Conservation (phyloP, 2,888 invertebrate genomes). For the Drosophila monieri region DNA sequence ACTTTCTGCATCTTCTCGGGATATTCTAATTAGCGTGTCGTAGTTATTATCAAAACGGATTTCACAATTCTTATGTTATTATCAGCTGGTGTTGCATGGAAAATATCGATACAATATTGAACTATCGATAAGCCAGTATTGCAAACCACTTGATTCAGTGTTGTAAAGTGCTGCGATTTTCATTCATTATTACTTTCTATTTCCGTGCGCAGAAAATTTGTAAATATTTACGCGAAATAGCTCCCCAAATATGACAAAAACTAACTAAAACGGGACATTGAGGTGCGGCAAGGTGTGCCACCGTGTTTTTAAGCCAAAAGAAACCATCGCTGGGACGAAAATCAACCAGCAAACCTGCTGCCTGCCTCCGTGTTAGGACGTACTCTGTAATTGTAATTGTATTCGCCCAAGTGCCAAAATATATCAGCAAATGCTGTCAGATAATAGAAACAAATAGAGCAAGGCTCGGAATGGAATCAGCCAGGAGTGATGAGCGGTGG, state of each 20-base stretch:
- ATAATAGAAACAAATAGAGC: conserved; percentile 15
- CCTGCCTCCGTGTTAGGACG: conserved; percentile 17
- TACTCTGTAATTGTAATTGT: conserved; percentile 26
- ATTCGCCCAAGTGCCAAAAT: conserved; percentile 68
- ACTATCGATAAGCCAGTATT: not conserved
- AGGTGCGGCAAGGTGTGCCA: conserved; percentile 5
- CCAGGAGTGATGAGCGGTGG: conserved; percentile 19
- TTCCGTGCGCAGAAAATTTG: conserved; percentile 56
- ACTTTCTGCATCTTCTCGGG: conserved; percentile 56
- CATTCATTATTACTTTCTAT: conserved; percentile 65
- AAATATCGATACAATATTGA: not conserved
- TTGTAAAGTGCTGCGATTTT: not conserved
- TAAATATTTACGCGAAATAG: conserved; percentile 65
- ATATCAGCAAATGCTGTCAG: conserved; percentile 25
- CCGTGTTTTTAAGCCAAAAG: conserved; percentile 19
- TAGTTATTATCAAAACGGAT: conserved; percentile 34
- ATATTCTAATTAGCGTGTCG: conserved; percentile 19
- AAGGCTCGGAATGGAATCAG: not conserved
- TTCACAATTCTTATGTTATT: conserved; percentile 38
- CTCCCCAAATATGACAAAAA: conserved; percentile 38
- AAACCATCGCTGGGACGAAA: conserved; percentile 22
- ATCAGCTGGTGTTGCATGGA: conserved; percentile 10
- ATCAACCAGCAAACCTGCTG: conserved; percentile 34
- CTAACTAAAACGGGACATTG: conserved; percentile 41
- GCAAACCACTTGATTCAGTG: not conserved